Base-by-base conservation (phyloP, 1,140 invertebrate species). In the Anastatus disparis region DNA sequence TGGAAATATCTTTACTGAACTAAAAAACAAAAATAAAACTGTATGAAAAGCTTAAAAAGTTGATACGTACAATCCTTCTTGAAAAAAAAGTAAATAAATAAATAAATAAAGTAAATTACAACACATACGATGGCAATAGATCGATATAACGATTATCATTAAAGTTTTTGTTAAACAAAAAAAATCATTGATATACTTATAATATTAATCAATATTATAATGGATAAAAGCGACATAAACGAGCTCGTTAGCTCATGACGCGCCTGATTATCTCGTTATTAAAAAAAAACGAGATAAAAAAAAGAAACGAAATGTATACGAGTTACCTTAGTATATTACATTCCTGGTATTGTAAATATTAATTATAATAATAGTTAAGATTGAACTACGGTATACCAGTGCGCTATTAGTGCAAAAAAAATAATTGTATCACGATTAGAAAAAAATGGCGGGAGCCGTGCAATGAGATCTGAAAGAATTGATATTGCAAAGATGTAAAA, bases 261-360 rank as follows among this genome's bases (percentile, higher is more conserved):
- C n/a, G 0, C 10, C 17, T 53, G 24, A 13, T n/a, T 24, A 4
- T 75, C 74, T 77, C 69, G 31, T 74, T 61, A 70, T 70, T 66
- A 74, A 76, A 72, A n/a, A n/a, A n/a, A n/a, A n/a, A n/a, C n/a
- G n/a, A n/a, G n/a, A n/a, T n/a, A n/a, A n/a, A n/a, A n/a, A n/a
- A n/a, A 74, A 73, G 72, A 78, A 79, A 77, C 75, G 70, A 82
- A 77, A 79, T 78, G 82, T 84, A 84, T 84, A 84, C 82, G 76
- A 82, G 80, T 79, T 82, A 82, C 78, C 76, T 78, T 83, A 82
- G 75, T 74, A 78, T 77, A n/a, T n/a, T n/a, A n/a, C 73, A 75
- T 76, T 74, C 70, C 71, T 76, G 76, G 69, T 75, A 82, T 80
- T 82, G 82, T 82, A 83, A 81, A 82, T 82, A 83, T 79, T 78